Evolutionary conservation across 2,797 vertebrate genomes (phyloP).

Genomic region (Sebastes wilsoni): DNA sequence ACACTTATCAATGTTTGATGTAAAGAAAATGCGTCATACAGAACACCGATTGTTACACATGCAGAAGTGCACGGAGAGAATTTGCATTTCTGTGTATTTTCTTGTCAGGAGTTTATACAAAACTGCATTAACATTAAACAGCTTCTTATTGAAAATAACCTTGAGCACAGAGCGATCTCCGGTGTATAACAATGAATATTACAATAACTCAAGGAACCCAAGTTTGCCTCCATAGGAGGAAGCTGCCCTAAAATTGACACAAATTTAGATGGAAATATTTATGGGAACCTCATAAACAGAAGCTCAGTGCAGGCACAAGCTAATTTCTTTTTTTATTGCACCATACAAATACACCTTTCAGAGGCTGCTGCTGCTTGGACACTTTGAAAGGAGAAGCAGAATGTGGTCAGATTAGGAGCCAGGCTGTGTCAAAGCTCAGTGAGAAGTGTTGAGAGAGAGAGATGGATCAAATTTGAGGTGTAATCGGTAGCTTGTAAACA

Average conservation of each 20-base stretch:
- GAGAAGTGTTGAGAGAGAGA: constrained; percentile 53
- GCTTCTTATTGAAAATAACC: constrained; percentile 29
- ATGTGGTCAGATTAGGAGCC: background rate
- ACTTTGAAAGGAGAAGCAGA: background rate
- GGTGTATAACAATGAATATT: constrained; percentile 8
- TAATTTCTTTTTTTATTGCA: constrained; percentile 61
- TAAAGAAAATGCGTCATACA: constrained; percentile 1
- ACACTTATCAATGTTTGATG: constrained; percentile 42
- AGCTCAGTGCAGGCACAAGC: constrained; percentile 15
- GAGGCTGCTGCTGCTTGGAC: constrained; percentile 14
- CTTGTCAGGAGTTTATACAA: constrained; percentile 5
- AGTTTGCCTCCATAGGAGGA: constrained; percentile 18
- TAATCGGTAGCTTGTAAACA: constrained; percentile 74
- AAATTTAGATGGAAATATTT: constrained; percentile 62
- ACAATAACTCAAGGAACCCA: constrained; percentile 15
- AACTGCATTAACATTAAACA: constrained; percentile 22
- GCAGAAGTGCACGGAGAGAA: background rate
- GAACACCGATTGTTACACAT: background rate
- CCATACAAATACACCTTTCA: constrained; percentile 40
- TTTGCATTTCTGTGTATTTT: background rate
- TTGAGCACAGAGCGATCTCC: background rate
- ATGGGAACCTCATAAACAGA: constrained; percentile 43
- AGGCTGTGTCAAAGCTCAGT: constrained; percentile 15
- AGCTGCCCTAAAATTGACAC: constrained; percentile 41
- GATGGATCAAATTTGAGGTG: constrained; percentile 68